Base-by-base conservation (phyloP, 2,888 invertebrate species). In the Oscheius myriophilus region DNA sequence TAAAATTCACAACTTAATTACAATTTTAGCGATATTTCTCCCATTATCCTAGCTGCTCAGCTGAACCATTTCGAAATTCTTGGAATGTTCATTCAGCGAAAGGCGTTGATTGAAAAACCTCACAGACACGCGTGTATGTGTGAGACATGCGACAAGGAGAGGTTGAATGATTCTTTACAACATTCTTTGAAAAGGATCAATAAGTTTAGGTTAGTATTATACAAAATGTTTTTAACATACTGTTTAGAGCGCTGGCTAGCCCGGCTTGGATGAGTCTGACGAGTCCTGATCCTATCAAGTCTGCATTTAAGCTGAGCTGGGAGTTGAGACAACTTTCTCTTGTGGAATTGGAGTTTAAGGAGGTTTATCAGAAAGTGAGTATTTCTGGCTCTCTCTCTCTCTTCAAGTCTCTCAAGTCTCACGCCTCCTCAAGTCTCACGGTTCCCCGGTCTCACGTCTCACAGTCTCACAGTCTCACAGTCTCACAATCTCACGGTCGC, bases 231-330 rank as follows among this genome's bases (percentile, higher is more conserved):
- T 25, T 14, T 16, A 33, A 21, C 6, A 55, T 26, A 55, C 12
- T 16, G n/a, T 57, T 57, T 25, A 85, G 88, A 61, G 90, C 90
- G 16, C 86, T 90, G 41, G 89, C 90, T 41, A 89, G 89, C 72
- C 90, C 90, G 0, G 89, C 90, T 1, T 90, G 90, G 90, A 89
- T 90, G 76, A 89, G 89, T 2, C 85, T 90, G 41, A 90, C 90
- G 42, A 81, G 88, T 71, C 85, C 88, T 16, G 90, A 90, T 80
- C 90, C 90, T 1, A 88, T 90, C 69, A 84, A 89, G 26, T 87
- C 88, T 0, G 89, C 90, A 11, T 90, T 90, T 80, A 87, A 87
- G 85, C 86, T 81, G 78, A 87, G 85, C 82, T 89, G 89, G 89
- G 90, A 90, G 70, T 86, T 90, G 64, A 88, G 89, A 70, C 85